These are phyloP conservation scores for Charanyca ferruginea DNA, from an alignment of 2,888 invertebrate species.

Conservation along the genomic window DNA sequence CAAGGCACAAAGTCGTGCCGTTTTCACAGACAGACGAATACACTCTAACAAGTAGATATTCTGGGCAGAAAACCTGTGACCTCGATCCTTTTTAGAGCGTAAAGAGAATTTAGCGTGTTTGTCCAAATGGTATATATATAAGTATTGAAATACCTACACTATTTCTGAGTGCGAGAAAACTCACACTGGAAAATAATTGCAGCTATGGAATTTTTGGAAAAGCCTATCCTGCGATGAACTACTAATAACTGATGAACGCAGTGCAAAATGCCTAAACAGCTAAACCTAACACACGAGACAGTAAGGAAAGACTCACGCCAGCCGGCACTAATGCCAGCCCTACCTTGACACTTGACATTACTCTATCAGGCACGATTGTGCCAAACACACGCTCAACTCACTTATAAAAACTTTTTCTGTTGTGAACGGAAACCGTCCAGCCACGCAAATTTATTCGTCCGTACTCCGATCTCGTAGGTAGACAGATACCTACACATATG, in stretches of 20 bases:
- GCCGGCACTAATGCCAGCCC: conserved; percentile 64
- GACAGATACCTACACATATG: conserved; percentile 24
- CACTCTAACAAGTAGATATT: conserved; percentile 28
- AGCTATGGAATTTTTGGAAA: not conserved
- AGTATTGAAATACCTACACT: conserved; percentile 14
- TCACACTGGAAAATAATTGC: not conserved
- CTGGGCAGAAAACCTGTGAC: conserved; percentile 55
- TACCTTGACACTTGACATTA: conserved; percentile 78
- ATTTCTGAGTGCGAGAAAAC: conserved; percentile 17
- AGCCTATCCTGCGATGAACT: not conserved
- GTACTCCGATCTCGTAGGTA: conserved; percentile 36
- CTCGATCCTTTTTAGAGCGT: conserved; percentile 54
- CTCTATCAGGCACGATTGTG: conserved; percentile 67
- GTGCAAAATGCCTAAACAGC: conserved; percentile 4
- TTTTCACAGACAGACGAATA: conserved; percentile 41
- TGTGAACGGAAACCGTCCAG: conserved; percentile 60
- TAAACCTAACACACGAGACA: conserved; percentile 17
- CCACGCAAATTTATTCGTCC: conserved; percentile 62
- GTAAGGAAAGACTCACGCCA: conserved; percentile 47
- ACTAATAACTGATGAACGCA: not conserved
- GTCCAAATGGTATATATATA: conserved; percentile 37
- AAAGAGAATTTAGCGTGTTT: conserved; percentile 52
- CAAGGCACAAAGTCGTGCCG: conserved; percentile 28
- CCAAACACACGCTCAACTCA: conserved; percentile 49
- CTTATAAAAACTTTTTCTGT: conserved; percentile 59